Base-by-base conservation (phyloP, 2,113 vertebrate species). In the Chinchilla lanigera region DNA sequence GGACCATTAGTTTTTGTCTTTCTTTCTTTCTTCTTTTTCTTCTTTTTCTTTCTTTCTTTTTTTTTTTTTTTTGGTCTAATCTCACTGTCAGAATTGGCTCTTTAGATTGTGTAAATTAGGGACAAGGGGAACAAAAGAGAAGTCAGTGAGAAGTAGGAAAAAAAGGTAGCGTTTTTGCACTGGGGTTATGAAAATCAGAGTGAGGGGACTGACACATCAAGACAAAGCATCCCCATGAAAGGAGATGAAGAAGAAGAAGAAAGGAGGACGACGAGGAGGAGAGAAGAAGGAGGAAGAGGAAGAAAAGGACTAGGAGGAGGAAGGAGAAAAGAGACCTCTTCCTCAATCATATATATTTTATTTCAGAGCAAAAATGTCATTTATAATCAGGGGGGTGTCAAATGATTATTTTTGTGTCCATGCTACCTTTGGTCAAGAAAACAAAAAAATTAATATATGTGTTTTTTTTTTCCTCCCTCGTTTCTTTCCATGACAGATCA, bases 401-500 rank as follows among this genome's bases (percentile, higher is more conserved):
- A 94, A 82, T 96, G 38, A 61, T 93, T 58, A 89, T 93, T 86
- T 67, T 17, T 81, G 83, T 78, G 85, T 67, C 58, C n/a, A 44
- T 81, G 17, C 41, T 5, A 19, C 75, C 33, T 61, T 89, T 9
- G 50, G 84, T 93, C 90, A 77, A 61, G 41, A 16, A 60, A 54
- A 58, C 69, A 67, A 33, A 3, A 90, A 88, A 89, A 56, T 38
- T 63, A 52, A 83, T 83, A 83, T 33, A n/a, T 38, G 41, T 47
- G 83, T 5, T n/a, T 58, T 8, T 12, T 35, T 24, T 3, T 3
- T 14, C 20, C 33, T 35, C 33, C 33, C 47, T 24, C 16, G 44
- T 58, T 86, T 91, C 89, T 91, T 97, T 95, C 98, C 88, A 97
- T n/a, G 75, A 97, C 93, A 97, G 98, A 98, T 98, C 98, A 98